A percentile compares a stretch with the other conserved stretches of the same genome.
phyloP scores from a whole-genome alignment of 2,113 vertebrate species.

The Vimba vimba region DNA sequence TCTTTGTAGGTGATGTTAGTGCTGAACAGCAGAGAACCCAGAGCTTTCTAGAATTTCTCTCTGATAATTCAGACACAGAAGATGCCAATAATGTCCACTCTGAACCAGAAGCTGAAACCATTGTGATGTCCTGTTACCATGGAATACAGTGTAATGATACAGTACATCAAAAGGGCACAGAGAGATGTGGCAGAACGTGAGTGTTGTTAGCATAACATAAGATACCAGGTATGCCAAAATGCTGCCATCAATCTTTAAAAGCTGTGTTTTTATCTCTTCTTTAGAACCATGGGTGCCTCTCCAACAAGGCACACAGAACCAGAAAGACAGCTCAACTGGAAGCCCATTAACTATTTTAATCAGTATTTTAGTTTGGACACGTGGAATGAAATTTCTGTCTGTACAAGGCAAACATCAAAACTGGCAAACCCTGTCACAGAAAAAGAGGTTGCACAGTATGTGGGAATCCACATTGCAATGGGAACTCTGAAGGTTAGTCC shows the following conservation, averaged over 20 bases:
- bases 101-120: slow-evolving; percentile 71
- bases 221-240: neutral
- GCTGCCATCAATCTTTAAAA: neutral
- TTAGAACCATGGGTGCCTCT: slow-evolving; percentile 6
- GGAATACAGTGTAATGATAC: slow-evolving; percentile 37
- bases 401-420: slow-evolving; percentile 63
- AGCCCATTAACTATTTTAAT: slow-evolving; percentile 75
- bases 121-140: slow-evolving; percentile 69
- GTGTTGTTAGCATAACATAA: slow-evolving; percentile 4
- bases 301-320: neutral
- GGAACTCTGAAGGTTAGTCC: slow-evolving; percentile 76
- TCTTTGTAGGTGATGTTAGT: slow-evolving; percentile 59
- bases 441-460: slow-evolving; percentile 74
- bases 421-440: slow-evolving; percentile 58
- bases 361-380: slow-evolving; percentile 73
- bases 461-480: slow-evolving; percentile 82
- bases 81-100: slow-evolving; percentile 57
- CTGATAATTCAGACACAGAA: slow-evolving; percentile 70
- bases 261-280: neutral
- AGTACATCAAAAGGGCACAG: slow-evolving; percentile 24
- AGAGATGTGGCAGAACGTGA: slow-evolving; percentile 33
- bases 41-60: slow-evolving; percentile 71
- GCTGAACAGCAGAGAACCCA: slow-evolving; percentile 59
- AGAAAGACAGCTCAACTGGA: slow-evolving; percentile 41
- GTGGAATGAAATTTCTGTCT: slow-evolving; percentile 72